Evolutionary conservation across 2,888 invertebrate species (phyloP).

Genomic region (Pandemis cinnamomeana): DNA sequence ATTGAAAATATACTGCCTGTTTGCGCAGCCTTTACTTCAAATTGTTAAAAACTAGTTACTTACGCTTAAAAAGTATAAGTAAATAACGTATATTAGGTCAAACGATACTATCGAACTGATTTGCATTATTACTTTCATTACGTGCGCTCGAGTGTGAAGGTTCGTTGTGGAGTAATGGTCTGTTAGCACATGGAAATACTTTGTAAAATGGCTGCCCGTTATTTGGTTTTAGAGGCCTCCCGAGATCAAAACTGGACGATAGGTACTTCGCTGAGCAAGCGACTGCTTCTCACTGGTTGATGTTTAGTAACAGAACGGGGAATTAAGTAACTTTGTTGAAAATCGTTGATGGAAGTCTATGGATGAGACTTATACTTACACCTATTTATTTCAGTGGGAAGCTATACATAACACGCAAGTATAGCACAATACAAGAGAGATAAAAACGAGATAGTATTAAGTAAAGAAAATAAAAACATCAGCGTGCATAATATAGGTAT

Average conservation of each 20-base stretch:
- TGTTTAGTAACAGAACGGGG: no score
- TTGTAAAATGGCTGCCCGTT: slow-evolving; percentile 4
- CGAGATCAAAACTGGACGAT: no score
- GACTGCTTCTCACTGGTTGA: no score
- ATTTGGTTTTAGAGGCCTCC: not conserved
- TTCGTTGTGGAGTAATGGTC: slow-evolving; percentile 34
- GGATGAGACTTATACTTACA: no score
- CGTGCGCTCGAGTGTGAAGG: slow-evolving; percentile 31
- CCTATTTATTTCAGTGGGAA: no score
- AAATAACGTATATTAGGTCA: slow-evolving; percentile 16
- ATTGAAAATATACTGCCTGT: not conserved
- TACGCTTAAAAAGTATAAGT: not conserved
- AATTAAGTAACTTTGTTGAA: no score
- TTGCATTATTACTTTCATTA: slow-evolving; percentile 40
- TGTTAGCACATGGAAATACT: slow-evolving; percentile 34
- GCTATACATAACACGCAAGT: no score
- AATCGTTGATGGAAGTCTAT: no score
- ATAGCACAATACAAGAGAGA: no score
- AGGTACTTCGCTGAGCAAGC: no score
- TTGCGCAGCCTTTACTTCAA: not conserved
- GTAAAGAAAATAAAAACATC: not conserved
- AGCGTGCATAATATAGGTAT: no score
- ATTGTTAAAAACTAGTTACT: not conserved
- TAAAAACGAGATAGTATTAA: no score
- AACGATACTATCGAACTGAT: slow-evolving; percentile 19